Percentiles rank a stretch among this genome's conserved stretches.
Evolutionary conservation across 2,113 vertebrate genomes (phyloP).

Genomic region (Anarrhichthys ocellatus): DNA sequence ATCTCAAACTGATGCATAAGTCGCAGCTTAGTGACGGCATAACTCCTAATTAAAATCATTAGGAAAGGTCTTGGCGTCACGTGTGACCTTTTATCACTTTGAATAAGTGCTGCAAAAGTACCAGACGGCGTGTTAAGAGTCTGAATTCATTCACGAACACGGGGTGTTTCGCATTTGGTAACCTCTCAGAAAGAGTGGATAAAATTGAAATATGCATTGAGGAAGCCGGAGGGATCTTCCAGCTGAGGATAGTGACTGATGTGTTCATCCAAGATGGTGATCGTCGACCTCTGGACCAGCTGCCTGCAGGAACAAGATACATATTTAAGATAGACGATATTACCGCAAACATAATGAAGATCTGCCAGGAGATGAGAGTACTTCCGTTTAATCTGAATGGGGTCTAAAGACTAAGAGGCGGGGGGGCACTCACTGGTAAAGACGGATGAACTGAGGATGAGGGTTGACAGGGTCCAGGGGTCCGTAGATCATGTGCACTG

Average conservation of each 20-base stretch:
- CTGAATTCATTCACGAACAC: not conserved
- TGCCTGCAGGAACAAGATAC: constrained; percentile 79
- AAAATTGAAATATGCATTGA: constrained; percentile 93
- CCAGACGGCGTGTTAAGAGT: not conserved
- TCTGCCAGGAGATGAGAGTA: not conserved
- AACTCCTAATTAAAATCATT: constrained; percentile 6
- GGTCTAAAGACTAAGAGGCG: not conserved
- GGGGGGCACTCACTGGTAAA: constrained; percentile 88
- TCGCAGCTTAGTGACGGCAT: not conserved
- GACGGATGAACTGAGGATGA: constrained; percentile 91
- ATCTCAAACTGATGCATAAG: not conserved
- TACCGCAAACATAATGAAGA: not conserved
- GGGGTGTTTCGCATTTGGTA: not conserved
- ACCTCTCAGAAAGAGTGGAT: constrained; percentile 94
- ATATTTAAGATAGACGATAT: not conserved
- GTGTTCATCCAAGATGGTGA: constrained; percentile 92
- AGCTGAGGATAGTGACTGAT: constrained; percentile 97
- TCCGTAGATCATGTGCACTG: constrained; percentile 97
- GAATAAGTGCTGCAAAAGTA: not conserved
- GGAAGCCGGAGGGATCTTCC: constrained; percentile 94
- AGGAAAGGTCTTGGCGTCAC: not conserved
- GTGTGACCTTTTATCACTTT: constrained; percentile 1
- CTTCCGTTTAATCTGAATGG: not conserved
- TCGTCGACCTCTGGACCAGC: constrained; percentile 88
- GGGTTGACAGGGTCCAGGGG: constrained; percentile 95